Evolutionary conservation across 2,888 invertebrate species (phyloP).

Genomic region (Cantharis rufa): DNA sequence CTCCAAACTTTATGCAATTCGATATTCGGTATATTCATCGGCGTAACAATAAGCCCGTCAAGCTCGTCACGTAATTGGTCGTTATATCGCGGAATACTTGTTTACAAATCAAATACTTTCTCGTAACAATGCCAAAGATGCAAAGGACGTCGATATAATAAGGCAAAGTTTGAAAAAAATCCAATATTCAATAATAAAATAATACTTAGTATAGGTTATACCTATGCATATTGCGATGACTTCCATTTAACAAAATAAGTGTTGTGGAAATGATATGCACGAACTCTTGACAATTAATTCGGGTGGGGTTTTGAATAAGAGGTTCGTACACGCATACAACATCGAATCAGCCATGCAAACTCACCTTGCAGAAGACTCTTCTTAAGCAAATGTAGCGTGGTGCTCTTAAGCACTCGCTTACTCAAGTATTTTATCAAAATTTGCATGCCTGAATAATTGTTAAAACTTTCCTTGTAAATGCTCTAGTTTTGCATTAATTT

Average conservation of each 20-base stretch:
- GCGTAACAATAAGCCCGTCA: constrained; percentile 42
- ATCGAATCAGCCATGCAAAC: constrained; percentile 44
- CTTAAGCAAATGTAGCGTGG: constrained; percentile 51
- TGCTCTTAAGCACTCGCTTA: constrained; percentile 45
- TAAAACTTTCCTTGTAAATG: constrained; percentile 45
- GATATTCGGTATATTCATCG: constrained; percentile 43
- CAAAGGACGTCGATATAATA: background rate
- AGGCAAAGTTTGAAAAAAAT: background rate
- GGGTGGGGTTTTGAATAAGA: constrained; percentile 39
- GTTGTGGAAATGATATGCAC: background rate
- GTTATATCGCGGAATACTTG: constrained; percentile 39
- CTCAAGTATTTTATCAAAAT: constrained; percentile 47
- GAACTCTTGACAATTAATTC: constrained; percentile 18
- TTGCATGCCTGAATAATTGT: constrained; percentile 44
- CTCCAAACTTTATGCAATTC: constrained; percentile 37
- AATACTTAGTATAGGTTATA: too few relatives aligned
- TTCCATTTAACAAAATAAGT: background rate
- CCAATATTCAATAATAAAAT: background rate
- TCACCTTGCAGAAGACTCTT: constrained; percentile 45
- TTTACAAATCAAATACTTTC: constrained; percentile 21
- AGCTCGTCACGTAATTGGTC: constrained; percentile 43
- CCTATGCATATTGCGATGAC: background rate
- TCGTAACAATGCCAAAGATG: background rate
- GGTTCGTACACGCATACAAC: constrained; percentile 47
- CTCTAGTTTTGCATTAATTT: constrained; percentile 42